Evolutionary conservation across 2,888 invertebrate genomes (phyloP).

Genomic region (Seira ritae): DNA sequence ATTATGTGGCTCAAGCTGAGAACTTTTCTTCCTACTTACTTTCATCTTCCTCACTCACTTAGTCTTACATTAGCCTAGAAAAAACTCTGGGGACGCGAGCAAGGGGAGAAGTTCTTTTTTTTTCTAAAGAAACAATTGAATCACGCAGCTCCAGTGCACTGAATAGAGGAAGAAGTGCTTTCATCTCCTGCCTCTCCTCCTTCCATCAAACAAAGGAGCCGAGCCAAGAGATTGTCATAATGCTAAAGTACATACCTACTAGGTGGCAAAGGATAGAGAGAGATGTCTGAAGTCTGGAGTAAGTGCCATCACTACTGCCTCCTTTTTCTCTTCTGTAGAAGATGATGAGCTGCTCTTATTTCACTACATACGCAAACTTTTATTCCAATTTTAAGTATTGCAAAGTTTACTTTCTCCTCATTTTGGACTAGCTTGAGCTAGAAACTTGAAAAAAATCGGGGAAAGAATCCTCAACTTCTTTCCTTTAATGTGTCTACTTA

Average conservation of each 20-base stretch:
- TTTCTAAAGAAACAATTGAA: slow-evolving; percentile 51
- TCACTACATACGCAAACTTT: not conserved
- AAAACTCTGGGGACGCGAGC: too few species aligned
- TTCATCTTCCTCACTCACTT: not conserved
- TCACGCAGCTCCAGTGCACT: slow-evolving; percentile 44
- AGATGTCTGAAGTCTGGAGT: too few species aligned
- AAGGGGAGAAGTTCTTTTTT: slow-evolving; percentile 1
- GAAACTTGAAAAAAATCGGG: too few species aligned
- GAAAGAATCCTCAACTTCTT: too few species aligned
- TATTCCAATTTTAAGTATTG: not conserved
- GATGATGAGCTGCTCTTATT: too few species aligned
- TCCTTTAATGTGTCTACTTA: too few species aligned
- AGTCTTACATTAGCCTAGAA: not conserved
- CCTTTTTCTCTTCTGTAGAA: too few species aligned
- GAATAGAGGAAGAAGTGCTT: slow-evolving; percentile 27
- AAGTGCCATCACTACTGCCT: too few species aligned
- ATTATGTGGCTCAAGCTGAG: not conserved
- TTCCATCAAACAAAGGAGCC: too few species aligned
- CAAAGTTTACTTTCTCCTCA: not conserved
- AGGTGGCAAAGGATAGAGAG: not conserved
- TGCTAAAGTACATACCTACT: too few species aligned
- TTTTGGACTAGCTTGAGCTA: too few species aligned
- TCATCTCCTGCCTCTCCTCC: slow-evolving; percentile 20
- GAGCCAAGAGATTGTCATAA: slow-evolving; percentile 36
- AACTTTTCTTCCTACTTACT: not conserved